These are phyloP conservation scores for Neogobius melanostomus DNA, from an alignment of 2,113 vertebrate species.

Conservation along the genomic window DNA sequence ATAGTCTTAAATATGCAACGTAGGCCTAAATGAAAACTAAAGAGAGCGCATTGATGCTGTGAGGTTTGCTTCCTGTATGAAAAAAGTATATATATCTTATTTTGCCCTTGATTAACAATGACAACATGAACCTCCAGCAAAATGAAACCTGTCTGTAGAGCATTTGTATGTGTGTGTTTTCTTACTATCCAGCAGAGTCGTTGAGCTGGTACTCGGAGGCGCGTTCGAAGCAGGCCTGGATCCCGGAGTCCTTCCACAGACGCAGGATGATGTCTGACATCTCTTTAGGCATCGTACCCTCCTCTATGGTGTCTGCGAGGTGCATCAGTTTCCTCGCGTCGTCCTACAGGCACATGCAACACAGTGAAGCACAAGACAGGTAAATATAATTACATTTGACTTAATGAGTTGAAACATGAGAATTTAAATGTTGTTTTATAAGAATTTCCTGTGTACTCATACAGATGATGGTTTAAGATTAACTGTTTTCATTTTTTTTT, in stretches of 20 bases:
- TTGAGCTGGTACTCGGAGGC: constrained; percentile 98
- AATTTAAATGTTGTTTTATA: no score
- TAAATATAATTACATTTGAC: not conserved
- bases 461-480: no score
- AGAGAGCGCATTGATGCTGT: no score
- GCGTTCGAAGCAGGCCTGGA: constrained; percentile 91
- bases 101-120: no score
- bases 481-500: no score
- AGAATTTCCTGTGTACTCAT: no score
- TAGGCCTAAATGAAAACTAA: no score
- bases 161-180: no score
- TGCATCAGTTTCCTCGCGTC: constrained; percentile 93
- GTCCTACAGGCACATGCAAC: constrained; percentile 73
- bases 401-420: not conserved
- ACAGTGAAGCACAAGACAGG: not conserved
- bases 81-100: no score
- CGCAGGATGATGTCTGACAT: constrained; percentile 90
- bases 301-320: constrained; percentile 94
- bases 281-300: constrained; percentile 96
- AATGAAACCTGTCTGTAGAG: no score
- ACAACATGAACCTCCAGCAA: no score
- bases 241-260: constrained; percentile 93
- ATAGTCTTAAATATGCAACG: not conserved
- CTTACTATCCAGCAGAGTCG: constrained; percentile 95
- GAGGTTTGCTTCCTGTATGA: not conserved